phyloP scores from a whole-genome alignment of 2,113 vertebrate genomes.

The Plotosus lineatus region DNA sequence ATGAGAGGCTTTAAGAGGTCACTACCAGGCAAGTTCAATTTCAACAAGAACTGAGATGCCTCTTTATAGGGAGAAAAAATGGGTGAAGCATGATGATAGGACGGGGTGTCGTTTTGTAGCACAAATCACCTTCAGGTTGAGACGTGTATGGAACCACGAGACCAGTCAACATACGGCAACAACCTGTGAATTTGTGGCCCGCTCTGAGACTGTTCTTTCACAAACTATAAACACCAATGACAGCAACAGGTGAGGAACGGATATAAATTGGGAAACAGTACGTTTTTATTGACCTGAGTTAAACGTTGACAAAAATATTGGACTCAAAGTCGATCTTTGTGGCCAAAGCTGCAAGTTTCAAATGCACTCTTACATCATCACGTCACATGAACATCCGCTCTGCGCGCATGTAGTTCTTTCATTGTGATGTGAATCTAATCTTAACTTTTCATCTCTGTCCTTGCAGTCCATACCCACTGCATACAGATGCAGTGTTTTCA shows the following conservation, averaged over 20 bases:
- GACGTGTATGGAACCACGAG: background rate
- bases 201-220: background rate
- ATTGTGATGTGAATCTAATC: background rate
- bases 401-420: background rate
- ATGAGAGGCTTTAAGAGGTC: background rate
- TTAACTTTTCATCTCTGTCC: background rate
- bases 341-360: background rate
- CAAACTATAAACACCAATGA: background rate
- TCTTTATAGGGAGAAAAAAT: conserved; percentile 41
- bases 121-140: conserved; percentile 47
- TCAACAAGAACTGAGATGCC: background rate
- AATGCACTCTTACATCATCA: background rate
- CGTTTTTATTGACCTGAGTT: background rate
- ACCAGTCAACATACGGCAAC: background rate
- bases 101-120: conserved; percentile 41
- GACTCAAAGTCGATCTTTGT: background rate
- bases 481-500: background rate
- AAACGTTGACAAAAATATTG: background rate
- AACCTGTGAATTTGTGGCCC: conserved; percentile 33
- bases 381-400: background rate
- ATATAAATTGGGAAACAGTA: background rate
- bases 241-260: background rate
- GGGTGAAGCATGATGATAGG: conserved; percentile 44
- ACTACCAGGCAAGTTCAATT: conserved; percentile 9
- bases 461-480: background rate